phyloP scores from a whole-genome alignment of 2,888 invertebrate species.

The Chymomyza amoena region DNA sequence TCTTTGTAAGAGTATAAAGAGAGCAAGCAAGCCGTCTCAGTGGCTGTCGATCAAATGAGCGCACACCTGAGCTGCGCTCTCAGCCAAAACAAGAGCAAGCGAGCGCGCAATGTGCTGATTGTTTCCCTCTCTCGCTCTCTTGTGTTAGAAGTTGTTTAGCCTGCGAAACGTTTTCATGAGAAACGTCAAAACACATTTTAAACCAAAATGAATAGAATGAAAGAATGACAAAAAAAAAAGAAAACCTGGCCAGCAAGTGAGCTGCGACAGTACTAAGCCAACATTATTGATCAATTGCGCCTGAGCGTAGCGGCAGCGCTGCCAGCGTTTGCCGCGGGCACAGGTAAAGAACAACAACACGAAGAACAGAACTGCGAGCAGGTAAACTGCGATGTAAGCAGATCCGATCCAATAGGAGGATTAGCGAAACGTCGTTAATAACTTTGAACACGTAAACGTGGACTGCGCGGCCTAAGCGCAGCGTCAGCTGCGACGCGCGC shows the following conservation, averaged over 20 bases:
- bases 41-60: constrained; percentile 6
- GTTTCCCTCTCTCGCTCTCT: neutral
- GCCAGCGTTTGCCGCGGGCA: neutral
- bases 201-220: constrained; percentile 7
- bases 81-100: constrained; percentile 6
- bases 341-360: neutral
- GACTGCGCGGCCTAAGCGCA: neutral
- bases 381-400: constrained; percentile 3
- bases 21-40: neutral
- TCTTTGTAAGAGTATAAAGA: neutral
- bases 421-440: constrained; percentile 14
- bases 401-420: constrained; percentile 43
- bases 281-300: constrained; percentile 41
- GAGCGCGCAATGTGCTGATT: neutral
- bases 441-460: constrained; percentile 2
- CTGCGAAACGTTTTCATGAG: neutral
- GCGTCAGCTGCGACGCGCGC: constrained; percentile 1
- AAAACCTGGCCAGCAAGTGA: constrained; percentile 24
- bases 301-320: constrained; percentile 15
- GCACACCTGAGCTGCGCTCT: neutral
- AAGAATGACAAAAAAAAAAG: constrained; percentile 26
- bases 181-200: constrained; percentile 18
- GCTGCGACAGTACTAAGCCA: constrained; percentile 34
- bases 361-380: neutral
- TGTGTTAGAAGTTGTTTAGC: constrained; percentile 6